Evolutionary conservation across 1,140 invertebrate genomes (phyloP).

Genomic region (Drosophila nikananu): DNA sequence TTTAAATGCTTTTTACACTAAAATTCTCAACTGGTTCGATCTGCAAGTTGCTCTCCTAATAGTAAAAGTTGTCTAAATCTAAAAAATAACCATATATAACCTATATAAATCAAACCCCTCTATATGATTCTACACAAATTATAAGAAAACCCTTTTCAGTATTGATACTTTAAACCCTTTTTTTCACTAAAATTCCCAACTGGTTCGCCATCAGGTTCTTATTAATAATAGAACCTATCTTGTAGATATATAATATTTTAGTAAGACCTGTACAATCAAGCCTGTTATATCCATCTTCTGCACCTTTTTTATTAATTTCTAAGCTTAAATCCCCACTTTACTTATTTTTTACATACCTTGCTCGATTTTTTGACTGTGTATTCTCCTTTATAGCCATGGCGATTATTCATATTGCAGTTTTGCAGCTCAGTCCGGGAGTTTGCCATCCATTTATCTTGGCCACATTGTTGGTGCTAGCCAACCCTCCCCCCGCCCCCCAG

Average conservation of each 20-base stretch:
- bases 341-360: background rate
- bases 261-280: too few species aligned
- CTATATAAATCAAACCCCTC: too few species aligned
- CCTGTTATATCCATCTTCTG: accelerated
- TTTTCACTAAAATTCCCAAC: too few species aligned
- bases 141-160: background rate
- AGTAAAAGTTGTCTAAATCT: too few species aligned
- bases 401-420: slow-evolving; percentile 80
- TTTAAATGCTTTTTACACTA: background rate
- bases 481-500: background rate
- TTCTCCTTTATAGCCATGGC: slow-evolving; percentile 20
- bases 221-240: background rate
- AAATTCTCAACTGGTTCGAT: background rate
- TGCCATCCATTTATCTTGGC: slow-evolving; percentile 80
- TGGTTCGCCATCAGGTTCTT: too few species aligned
- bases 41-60: background rate
- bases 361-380: slow-evolving; percentile 3
- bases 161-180: accelerated
- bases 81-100: too few species aligned
- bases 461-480: slow-evolving; percentile 68
- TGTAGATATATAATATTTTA: too few species aligned
- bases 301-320: too few species aligned
- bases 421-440: slow-evolving; percentile 55
- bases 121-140: too few species aligned
- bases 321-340: accelerated